These are phyloP conservation scores for Bombus superbus DNA, from an alignment of 1,140 invertebrate genomes.

Conservation along the genomic window DNA sequence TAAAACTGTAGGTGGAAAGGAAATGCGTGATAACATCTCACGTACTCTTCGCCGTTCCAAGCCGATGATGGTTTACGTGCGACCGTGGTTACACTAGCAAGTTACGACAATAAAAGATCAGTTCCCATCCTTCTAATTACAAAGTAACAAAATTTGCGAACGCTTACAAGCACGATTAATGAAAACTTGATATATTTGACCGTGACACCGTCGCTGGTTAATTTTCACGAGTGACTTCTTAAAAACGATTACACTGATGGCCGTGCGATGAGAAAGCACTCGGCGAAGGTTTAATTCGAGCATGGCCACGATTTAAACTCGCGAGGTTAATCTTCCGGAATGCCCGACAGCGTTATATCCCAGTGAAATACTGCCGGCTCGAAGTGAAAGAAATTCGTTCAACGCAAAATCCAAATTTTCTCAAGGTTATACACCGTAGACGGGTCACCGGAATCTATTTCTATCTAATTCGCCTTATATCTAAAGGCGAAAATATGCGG, in stretches of 20 bases:
- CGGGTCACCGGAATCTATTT: slow-evolving; percentile 23
- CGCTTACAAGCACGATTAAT: background rate
- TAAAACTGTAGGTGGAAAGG: too few species aligned
- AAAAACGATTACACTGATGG: slow-evolving; percentile 6
- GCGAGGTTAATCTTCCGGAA: slow-evolving; percentile 61
- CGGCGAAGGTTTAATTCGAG: slow-evolving; percentile 33
- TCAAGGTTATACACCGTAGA: slow-evolving; percentile 7
- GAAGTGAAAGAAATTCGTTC: slow-evolving; percentile 56
- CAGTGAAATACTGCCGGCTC: slow-evolving; percentile 48
- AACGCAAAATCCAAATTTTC: slow-evolving; percentile 40
- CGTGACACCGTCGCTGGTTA: background rate
- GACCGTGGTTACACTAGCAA: background rate
- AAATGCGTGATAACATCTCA: too few species aligned
- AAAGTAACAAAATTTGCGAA: background rate
- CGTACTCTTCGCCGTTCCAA: too few species aligned
- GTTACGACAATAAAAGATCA: background rate
- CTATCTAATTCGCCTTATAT: background rate
- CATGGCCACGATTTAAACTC: slow-evolving; percentile 48
- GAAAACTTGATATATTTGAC: background rate
- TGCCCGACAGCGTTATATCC: slow-evolving; percentile 34
- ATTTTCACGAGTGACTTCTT: background rate
- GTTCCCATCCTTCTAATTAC: background rate
- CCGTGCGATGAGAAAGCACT: slow-evolving; percentile 11
- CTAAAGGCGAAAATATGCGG: slow-evolving; percentile 22
- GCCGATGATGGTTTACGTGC: too few species aligned